Base-by-base conservation (phyloP, 1,140 invertebrate species). In the Nasonia giraulti region DNA sequence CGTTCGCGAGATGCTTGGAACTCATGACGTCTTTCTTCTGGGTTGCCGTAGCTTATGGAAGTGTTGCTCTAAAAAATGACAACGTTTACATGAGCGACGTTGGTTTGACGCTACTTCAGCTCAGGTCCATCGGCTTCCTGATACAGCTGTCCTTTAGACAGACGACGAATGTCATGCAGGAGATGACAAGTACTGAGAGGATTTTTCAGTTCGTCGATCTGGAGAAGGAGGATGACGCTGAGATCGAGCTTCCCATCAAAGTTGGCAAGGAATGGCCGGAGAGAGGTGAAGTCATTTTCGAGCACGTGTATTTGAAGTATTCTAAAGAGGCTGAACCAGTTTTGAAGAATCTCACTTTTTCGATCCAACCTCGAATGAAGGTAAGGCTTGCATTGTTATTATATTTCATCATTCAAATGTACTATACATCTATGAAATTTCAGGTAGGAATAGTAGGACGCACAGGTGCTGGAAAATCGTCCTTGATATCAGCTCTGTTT, bases 151-250 rank as follows among this genome's bases (percentile, higher is more conserved):
- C 17, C 7, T 23, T 31, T 79, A 97, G 98, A 93, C 97, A 97
- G 89, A 97, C 98, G 95, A 97, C 96, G 1, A 96, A 96, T 66
- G 96, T 97, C 0, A 96, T 93, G 97, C 96, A 14, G 96, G 96
- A 98, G 91, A 97, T 98, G 96, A 97, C 97, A 1, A 97, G 96
- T 79, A 96, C 97, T 4, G 96, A 97, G 91, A 93, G 97, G 87
- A 94, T 97, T 11, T 86, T 97, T 10, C 95, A 97, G 87, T 98
- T 97, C 88, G 95, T 95, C 0, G 92, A 95, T 75, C 89, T 97
- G 6, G 94, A 95, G 0, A 91, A 92, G 66, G 96, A 96, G 92
- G 90, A 87, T 20, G 86, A 90, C 1, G 87, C 93, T 71, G 88
- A 90, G 37, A 91, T 92, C 0, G 87, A 91, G 73, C 87, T 90